Evolutionary conservation across 2,888 invertebrate genomes (phyloP).

Genomic region (Morinoia aosen): DNA sequence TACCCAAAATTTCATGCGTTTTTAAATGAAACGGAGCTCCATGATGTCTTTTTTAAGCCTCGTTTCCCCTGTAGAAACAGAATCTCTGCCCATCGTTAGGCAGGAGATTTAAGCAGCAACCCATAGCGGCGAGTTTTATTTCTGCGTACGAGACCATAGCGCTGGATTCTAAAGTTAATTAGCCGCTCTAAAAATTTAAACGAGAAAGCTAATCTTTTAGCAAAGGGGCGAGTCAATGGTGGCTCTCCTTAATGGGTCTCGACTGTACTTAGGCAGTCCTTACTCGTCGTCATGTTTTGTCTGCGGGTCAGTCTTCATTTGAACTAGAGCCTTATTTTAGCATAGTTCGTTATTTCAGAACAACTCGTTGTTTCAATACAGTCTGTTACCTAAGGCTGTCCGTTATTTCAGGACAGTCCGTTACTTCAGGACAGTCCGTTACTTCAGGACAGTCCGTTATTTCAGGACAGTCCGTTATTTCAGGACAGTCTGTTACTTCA

Average conservation of each 20-base stretch:
- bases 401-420: neutral
- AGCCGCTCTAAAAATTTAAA: neutral
- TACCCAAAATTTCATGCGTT: neutral
- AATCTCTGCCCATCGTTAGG: neutral
- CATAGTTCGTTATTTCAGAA: neutral
- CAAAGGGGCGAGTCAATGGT: neutral
- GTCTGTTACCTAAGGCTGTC: neutral
- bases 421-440: neutral
- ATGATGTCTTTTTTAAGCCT: neutral
- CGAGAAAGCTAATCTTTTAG: slow-evolving; percentile 12
- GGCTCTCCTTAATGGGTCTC: neutral
- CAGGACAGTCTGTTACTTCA: too few species aligned
- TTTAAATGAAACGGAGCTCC: neutral
- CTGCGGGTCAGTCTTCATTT: neutral
- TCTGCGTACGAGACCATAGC: neutral
- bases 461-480: neutral
- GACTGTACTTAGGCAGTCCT: neutral
- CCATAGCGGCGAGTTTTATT: neutral
- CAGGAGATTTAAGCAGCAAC: neutral
- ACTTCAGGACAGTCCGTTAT: neutral
- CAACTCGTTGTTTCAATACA: neutral
- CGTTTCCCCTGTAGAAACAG: neutral
- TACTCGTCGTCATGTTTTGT: neutral
- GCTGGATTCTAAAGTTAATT: neutral
- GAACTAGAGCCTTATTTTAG: neutral